Evolutionary conservation across 2,113 vertebrate species (phyloP).

Genomic region (Vulpes lagopus): DNA sequence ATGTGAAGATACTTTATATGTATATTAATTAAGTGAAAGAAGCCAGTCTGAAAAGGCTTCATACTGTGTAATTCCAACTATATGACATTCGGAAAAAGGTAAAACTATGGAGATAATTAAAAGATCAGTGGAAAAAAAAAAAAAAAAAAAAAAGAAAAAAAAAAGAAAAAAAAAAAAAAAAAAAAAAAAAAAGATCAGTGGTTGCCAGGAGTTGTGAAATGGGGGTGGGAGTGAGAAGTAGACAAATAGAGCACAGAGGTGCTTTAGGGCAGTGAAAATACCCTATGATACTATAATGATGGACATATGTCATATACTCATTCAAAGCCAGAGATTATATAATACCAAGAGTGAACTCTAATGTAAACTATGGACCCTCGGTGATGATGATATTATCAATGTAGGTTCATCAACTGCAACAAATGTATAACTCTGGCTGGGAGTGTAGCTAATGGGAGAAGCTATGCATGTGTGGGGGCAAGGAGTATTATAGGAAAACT

Average conservation of each 20-base stretch:
- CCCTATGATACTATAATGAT: neutral
- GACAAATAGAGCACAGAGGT: neutral
- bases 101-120: neutral
- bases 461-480: neutral
- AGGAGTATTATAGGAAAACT: neutral
- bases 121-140: neutral
- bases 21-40: neutral
- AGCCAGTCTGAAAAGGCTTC: slow-evolving; percentile 3
- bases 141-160: too few relatives aligned
- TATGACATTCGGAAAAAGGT: neutral
- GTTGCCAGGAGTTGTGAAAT: neutral
- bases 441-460: neutral
- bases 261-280: neutral
- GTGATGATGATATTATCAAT: neutral
- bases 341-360: neutral
- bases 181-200: neutral
- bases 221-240: neutral
- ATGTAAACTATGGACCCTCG: neutral
- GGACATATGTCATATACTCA: neutral
- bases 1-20: neutral
- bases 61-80: neutral
- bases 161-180: too few relatives aligned
- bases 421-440: neutral
- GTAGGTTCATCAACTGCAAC: neutral
- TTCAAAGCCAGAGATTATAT: neutral